Base-by-base conservation (phyloP, 2,797 vertebrate species). In the Heliangelus exortis region DNA sequence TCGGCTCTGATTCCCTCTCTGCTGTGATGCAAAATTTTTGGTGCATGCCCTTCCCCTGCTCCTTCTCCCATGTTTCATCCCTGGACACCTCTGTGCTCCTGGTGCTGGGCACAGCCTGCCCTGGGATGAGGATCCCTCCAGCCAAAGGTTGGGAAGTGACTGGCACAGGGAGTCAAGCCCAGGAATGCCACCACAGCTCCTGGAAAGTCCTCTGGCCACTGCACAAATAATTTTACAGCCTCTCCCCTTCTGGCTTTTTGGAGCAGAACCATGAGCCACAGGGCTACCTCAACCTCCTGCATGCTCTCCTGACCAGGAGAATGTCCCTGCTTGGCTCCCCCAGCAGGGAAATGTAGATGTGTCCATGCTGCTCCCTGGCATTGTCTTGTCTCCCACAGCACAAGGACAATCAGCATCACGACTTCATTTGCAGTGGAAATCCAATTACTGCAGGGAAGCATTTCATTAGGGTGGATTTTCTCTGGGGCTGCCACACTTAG, bases 391-490 rank as follows among this genome's bases (percentile, higher is more conserved):
- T 83, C 66, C 83, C 39, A 12, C 62, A 62, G 73, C 10, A 2
- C 57, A 34, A 45, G 91, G 87, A 61, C 89, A 90, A 84, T 91
- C 93, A 86, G 69, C 39, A 14, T 66, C 84, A 88, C 75, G 62
- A 91, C 62, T 91, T 81, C 0, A 15, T 89, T 84, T 86, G 31
- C 82, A 41, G 47, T n/a, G 58, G 55, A 65, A 93, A 96, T 94
- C 87, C 87, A 92, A 75, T 93, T 93, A 92, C 23, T 33, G 83
- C 1, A 36, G 66, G 62, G 76, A 91, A 92, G 34, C 7, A 1
- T 87, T 94, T 91, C 66, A 78, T 84, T 78, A 91, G 39, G 51
- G 59, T 3, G 85, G 79, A 84, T 95, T 89, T 93, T 33, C 91
- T 72, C 79, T 4, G 18, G 0, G 12, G 53, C 16, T 73, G 74